phyloP scores from a whole-genome alignment of 2,113 vertebrate genomes.

The Hippocampus comes region DNA sequence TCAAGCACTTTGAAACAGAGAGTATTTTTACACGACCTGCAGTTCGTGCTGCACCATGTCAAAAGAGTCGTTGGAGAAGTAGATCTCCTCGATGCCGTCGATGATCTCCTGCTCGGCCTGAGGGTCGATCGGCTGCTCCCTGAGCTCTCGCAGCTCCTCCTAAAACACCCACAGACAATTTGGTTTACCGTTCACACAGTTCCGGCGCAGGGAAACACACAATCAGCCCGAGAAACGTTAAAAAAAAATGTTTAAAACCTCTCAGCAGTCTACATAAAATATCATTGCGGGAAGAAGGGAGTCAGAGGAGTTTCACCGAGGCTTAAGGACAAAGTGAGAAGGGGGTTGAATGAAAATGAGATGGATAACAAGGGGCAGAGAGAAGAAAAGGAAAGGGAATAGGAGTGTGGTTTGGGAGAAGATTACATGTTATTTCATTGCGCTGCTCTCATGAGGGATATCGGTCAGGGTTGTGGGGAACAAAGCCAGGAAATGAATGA shows the following conservation, averaged over 20 bases:
- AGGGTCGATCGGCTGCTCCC: slow-evolving; percentile 89
- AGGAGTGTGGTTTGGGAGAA: slow-evolving; percentile 2
- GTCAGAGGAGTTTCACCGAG: slow-evolving; percentile 11
- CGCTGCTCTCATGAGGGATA: slow-evolving; percentile 24
- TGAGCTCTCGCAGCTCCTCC: slow-evolving; percentile 90
- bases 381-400: slow-evolving; percentile 1
- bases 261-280: neutral
- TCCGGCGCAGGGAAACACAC: neutral
- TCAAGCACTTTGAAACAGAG: neutral
- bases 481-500: slow-evolving; percentile 36
- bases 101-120: slow-evolving; percentile 96
- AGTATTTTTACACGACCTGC: slow-evolving; percentile 76
- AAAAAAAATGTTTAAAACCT: neutral
- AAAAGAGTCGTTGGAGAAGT: slow-evolving; percentile 92
- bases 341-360: slow-evolving; percentile 23
- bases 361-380: slow-evolving; percentile 19
- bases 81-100: slow-evolving; percentile 92
- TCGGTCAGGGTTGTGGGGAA: slow-evolving; percentile 22
- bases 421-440: slow-evolving; percentile 40
- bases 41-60: slow-evolving; percentile 95
- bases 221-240: neutral
- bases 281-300: neutral
- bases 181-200: neutral
- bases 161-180: slow-evolving; percentile 40
- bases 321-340: slow-evolving; percentile 26